Evolutionary conservation across 2,888 invertebrate species (phyloP), one percentile per base, ranked within the genome.

Genomic region (Pseudococcus longispinus): DNA sequence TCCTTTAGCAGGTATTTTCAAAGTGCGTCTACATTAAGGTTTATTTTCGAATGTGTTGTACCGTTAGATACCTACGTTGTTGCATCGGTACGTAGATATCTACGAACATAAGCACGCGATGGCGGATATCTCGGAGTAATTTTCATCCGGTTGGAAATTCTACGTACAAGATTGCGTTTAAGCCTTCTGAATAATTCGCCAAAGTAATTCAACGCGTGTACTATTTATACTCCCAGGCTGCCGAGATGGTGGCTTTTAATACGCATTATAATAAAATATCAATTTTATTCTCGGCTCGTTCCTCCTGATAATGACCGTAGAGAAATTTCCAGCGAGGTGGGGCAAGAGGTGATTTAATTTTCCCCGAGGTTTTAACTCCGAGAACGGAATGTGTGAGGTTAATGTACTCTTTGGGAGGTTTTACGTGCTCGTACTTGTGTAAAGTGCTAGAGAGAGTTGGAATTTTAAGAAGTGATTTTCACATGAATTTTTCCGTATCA

Each of bases 141-240:
- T 70, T 70, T 70, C 70, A 70, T 29, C 20, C 60, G 60, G 23
- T 23, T 60, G 70, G 15, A 70, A 26, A 29, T 70, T 70, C 18
- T 18, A 29, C 15, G 13, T 18, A 29, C 15, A 13, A 29, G 70
- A 29, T 13, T 29, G 26, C 15, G n/a, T 70, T 29, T 70, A 70
- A 70, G 70, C 70, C 29, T 70, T 32, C 18, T 70, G 29, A 70
- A 70, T 70, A 70, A 70, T 70, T 70, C 70, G 29, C 70, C 29
- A 1, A 65, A 18, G 60, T 60, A 23, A 6, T 60, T 51, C 51
- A 51, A n/a, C 51, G n/a, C 51, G 11, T 60, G 20, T 23, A 11
- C 23, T 8, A 60, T 23, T 23, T 60, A 60, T 23, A 15, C 23
- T 23, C 3, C 1, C 0, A 8, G 23, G 2, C 23, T 37, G 9